phyloP scores from a whole-genome alignment of 1,140 invertebrate species.

The Pseudomyrmex concolor region DNA sequence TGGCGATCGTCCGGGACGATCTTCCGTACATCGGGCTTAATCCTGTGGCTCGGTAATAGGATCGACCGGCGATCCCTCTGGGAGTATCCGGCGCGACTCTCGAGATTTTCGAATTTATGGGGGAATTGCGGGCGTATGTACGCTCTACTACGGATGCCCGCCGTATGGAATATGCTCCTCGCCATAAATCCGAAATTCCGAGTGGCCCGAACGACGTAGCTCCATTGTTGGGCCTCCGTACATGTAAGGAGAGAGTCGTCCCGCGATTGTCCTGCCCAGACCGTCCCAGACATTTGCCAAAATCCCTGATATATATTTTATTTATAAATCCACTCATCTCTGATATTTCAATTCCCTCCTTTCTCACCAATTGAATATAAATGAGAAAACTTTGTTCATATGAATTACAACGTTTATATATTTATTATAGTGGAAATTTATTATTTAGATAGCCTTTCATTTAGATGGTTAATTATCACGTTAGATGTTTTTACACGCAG shows the following conservation, averaged over 20 bases:
- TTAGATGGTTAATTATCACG: too few relatives aligned
- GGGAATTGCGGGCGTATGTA: conserved; percentile 54
- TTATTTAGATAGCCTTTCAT: too few relatives aligned
- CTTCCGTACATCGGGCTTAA: conserved; percentile 59
- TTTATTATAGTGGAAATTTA: too few relatives aligned
- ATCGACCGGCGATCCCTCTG: conserved; percentile 55
- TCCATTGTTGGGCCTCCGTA: conserved; percentile 41
- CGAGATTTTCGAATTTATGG: conserved; percentile 62
- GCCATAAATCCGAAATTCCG: conserved; percentile 57
- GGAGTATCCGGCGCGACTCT: conserved; percentile 58
- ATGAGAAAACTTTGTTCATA: too few relatives aligned
- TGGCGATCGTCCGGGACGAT: conserved; percentile 57
- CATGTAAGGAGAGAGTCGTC: conserved; percentile 48
- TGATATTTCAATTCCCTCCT: background rate
- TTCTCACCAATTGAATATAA: background rate
- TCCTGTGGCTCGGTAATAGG: conserved; percentile 59
- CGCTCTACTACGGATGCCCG: conserved; percentile 42
- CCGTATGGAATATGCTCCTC: conserved; percentile 54
- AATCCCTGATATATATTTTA: conserved; percentile 44
- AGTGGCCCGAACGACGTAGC: conserved; percentile 46
- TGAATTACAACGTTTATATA: too few relatives aligned
- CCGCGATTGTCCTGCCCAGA: conserved; percentile 46
- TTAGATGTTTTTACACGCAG: background rate
- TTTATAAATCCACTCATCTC: conserved; percentile 41
- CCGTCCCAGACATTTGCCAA: conserved; percentile 47